phyloP scores from a whole-genome alignment of 2,888 invertebrate genomes.

The Luffia ferchaultella region DNA sequence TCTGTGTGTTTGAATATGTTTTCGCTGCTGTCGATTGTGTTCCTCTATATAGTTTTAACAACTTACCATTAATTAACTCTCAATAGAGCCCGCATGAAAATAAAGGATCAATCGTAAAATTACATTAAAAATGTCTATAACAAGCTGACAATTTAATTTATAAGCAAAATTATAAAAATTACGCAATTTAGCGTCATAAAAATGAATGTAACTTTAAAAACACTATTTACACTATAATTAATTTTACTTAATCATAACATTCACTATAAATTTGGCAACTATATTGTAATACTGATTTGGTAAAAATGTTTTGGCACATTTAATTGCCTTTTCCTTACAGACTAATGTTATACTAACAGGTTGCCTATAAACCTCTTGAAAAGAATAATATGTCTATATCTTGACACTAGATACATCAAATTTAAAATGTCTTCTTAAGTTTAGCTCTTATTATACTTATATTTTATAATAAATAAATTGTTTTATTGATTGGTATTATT shows the following conservation, averaged over 20 bases:
- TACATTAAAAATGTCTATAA: background rate
- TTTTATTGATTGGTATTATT: conserved; percentile 26
- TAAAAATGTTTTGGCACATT: conserved; percentile 66
- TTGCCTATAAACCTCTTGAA: conserved; percentile 53
- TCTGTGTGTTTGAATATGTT: too few relatives aligned
- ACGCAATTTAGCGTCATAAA: conserved; percentile 2
- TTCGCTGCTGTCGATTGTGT: too few relatives aligned
- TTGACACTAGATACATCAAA: conserved; percentile 53
- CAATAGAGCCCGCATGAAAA: conserved; percentile 50
- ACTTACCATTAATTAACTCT: conserved; percentile 38
- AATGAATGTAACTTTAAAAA: conserved; percentile 9
- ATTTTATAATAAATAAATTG: conserved; percentile 2
- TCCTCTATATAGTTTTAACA: conserved; percentile 7
- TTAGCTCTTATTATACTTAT: conserved; percentile 1
- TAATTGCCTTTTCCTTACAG: conserved; percentile 41
- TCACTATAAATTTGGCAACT: conserved; percentile 55
- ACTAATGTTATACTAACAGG: conserved; percentile 31
- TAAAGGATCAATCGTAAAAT: too few relatives aligned
- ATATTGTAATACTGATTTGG: conserved; percentile 63
- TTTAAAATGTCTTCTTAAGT: conserved; percentile 60
- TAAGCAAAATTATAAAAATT: conserved; percentile 1
- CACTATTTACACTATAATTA: conserved; percentile 43
- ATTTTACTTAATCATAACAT: conserved; percentile 23
- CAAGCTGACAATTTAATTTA: background rate
- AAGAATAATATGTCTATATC: conserved; percentile 30